Conservation (phyloP, 2,113 vertebrate genomes). For the Callipepla squamata region DNA sequence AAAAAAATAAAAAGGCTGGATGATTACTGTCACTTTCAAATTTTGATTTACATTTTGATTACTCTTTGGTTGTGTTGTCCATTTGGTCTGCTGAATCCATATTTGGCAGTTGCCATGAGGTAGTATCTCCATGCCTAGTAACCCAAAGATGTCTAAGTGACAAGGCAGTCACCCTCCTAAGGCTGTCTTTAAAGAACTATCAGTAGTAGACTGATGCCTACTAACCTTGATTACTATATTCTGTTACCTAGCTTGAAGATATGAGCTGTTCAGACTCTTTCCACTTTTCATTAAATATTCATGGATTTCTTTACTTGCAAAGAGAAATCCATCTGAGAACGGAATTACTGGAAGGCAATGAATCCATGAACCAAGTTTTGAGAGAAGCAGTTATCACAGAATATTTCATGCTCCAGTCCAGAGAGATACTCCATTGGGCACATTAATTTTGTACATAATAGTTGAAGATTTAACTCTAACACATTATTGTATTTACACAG, state of each 20-base stretch:
- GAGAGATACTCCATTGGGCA: fast-evolving
- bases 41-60: neutral
- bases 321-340: neutral
- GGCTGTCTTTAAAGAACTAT: neutral
- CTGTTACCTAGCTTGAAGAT: neutral
- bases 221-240: neutral
- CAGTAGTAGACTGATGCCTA: neutral
- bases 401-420: neutral
- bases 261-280: neutral
- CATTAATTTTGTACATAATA: neutral
- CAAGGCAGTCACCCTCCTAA: neutral
- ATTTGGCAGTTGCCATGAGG: neutral
- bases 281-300: neutral
- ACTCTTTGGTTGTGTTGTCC: neutral
- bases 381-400: neutral
- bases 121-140: neutral
- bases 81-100: neutral
- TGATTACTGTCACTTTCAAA: neutral
- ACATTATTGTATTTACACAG: neutral
- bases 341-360: neutral
- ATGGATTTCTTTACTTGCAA: neutral
- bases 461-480: neutral
- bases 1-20: neutral
- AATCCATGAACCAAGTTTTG: neutral
- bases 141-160: neutral